Evolutionary conservation across 2,888 invertebrate species (phyloP), one percentile per base, ranked within the genome.

Genomic region (Biston stratarius): DNA sequence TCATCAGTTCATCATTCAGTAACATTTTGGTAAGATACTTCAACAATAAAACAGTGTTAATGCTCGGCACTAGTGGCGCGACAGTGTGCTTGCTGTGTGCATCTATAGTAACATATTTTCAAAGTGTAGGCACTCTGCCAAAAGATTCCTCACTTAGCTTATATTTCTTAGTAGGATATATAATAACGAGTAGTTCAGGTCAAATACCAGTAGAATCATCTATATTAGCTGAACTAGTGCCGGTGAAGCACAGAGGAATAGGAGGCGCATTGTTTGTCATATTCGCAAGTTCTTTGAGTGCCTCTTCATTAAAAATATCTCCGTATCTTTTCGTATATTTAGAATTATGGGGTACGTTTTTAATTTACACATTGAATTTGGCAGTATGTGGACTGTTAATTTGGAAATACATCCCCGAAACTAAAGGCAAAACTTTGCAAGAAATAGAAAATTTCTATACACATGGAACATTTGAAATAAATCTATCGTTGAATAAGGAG

Each of bases 231-330:
- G 75, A 73, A 34, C 9, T 77, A 3, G 73, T 74, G 70, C 77
- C 77, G 0, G 74, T 77, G 0, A 74, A 75, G 34, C 73, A 75
- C 15, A 70, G 73, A 63, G 74, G 74, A 9, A 12, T 77, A 34
- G 77, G 77, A 0, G 75, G 74, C 3, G 72, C 69, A 6, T 36
- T 74, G 9, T 72, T 61, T 10, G 69, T 76, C 33, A 52, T 71
- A 44, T 64, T 55, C 14, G 61, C 71, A 0, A 72, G 73, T 42
- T 0, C 71, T 10, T 61, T 73, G 14, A 70, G 72, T 36, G 49
- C 73, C 1, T 64, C 69, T 6, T 69, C 73, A 9, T 60, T 76
- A 6, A 76, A 74, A 70, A 5, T 73, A 36, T 70, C 73, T 0
- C 74, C 74, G 0, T 76, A 76, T 61, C 61, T 76, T 14, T 73